Conservation (phyloP, 2,113 vertebrate species). For the Argyrosomus japonicus region DNA sequence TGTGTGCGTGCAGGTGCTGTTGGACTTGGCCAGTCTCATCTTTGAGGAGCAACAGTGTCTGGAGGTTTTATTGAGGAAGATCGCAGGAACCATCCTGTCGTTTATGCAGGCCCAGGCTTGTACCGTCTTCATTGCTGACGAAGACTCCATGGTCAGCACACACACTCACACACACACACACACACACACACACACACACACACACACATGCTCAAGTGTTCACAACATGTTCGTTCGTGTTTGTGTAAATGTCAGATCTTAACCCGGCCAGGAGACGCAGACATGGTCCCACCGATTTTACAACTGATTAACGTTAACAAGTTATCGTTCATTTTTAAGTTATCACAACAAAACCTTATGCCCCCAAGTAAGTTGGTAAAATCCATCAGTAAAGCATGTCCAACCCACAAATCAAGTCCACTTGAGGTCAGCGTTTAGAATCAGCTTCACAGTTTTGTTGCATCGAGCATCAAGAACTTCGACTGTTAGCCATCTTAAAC, state of each 20-base stretch:
- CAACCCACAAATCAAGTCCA: too few relatives aligned
- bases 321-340: too few relatives aligned
- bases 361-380: too few relatives aligned
- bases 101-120: constrained; percentile 98
- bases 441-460: too few relatives aligned
- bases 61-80: constrained; percentile 95
- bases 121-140: constrained; percentile 94
- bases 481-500: too few relatives aligned
- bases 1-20: constrained; percentile 87
- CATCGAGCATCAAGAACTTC: too few relatives aligned
- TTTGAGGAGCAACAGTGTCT: constrained; percentile 97
- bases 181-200: neutral
- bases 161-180: neutral
- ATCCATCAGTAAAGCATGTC: too few relatives aligned
- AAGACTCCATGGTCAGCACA: constrained; percentile 89
- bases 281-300: too few relatives aligned
- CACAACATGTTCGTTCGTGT: neutral
- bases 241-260: neutral
- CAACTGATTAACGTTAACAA: too few relatives aligned
- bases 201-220: neutral
- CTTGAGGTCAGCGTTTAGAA: too few relatives aligned
- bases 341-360: too few relatives aligned
- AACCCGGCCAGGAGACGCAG: too few relatives aligned
- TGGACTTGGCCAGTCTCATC: constrained; percentile 96
- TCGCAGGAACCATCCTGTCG: constrained; percentile 95